These are phyloP conservation scores for Macroramphosus scolopax DNA, from an alignment of 2,797 vertebrate genomes.

Conservation along the genomic window DNA sequence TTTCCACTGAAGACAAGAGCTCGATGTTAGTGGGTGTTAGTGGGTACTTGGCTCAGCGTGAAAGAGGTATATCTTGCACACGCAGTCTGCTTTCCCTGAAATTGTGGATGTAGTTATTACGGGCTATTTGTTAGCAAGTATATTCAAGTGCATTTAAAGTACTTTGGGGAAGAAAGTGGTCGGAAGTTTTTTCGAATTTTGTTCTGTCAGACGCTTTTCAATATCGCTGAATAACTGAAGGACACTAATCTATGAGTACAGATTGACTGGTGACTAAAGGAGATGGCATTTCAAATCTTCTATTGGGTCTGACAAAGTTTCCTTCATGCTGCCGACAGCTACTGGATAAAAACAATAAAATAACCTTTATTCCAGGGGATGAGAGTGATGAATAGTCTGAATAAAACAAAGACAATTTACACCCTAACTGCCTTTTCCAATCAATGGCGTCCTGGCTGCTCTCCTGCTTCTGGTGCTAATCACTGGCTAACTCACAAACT, in stretches of 20 bases:
- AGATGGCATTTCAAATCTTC: constrained; percentile 24
- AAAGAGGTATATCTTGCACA: no score
- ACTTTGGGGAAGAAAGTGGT: no score
- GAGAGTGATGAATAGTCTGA: constrained; percentile 34
- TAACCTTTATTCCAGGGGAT: constrained; percentile 13
- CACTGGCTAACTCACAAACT: constrained; percentile 37
- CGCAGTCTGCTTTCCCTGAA: no score
- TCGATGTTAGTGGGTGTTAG: no score
- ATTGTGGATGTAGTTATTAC: no score
- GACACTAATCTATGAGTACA: constrained; percentile 5
- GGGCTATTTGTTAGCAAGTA: no score
- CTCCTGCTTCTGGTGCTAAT: constrained; percentile 43
- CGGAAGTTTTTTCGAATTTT: neutral
- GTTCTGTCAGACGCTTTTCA: neutral
- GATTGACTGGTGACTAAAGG: constrained; percentile 16
- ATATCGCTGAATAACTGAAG: constrained; percentile 12
- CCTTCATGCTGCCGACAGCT: constrained; percentile 21
- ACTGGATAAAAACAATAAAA: neutral
- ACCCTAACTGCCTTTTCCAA: no score
- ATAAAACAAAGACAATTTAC: constrained; percentile 44
- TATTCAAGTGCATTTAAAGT: no score
- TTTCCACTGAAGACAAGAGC: no score
- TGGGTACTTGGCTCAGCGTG: no score
- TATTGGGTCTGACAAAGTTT: constrained; percentile 45
- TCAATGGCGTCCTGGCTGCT: no score